Conservation (phyloP, 2,888 invertebrate genomes). For the Lepidocyrtinus sp. region DNA sequence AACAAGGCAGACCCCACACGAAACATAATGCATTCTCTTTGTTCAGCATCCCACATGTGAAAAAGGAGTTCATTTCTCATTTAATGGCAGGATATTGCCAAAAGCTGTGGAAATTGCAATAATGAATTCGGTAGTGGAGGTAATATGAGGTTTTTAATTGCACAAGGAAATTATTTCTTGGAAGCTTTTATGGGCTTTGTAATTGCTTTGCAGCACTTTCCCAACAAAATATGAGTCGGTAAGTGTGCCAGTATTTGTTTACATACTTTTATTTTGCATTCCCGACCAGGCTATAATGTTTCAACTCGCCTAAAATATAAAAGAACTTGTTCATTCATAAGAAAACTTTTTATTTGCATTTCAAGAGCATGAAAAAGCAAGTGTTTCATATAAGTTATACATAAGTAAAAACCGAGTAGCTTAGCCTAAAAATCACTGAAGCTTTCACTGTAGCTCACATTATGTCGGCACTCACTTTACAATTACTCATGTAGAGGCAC, state of each 20-base stretch:
- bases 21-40: neutral
- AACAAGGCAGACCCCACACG: conserved; percentile 8
- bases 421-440: too few relatives aligned
- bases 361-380: too few relatives aligned
- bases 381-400: too few relatives aligned
- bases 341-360: too few relatives aligned
- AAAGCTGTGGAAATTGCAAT: neutral
- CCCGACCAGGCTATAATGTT: too few relatives aligned
- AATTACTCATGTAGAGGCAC: neutral
- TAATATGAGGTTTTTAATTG: conserved; percentile 4
- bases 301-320: too few relatives aligned
- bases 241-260: neutral
- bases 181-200: neutral
- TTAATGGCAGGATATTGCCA: conserved; percentile 2
- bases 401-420: too few relatives aligned
- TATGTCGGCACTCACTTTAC: neutral
- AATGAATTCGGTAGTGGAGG: neutral
- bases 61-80: neutral
- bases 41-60: neutral
- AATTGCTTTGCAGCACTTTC: neutral
- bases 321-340: too few relatives aligned
- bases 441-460: too few relatives aligned
- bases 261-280: too few relatives aligned
- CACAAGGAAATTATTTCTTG: neutral
- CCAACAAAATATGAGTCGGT: neutral